Base-by-base conservation (phyloP, 2,888 invertebrate species). In the Himalopsyche anomala region DNA sequence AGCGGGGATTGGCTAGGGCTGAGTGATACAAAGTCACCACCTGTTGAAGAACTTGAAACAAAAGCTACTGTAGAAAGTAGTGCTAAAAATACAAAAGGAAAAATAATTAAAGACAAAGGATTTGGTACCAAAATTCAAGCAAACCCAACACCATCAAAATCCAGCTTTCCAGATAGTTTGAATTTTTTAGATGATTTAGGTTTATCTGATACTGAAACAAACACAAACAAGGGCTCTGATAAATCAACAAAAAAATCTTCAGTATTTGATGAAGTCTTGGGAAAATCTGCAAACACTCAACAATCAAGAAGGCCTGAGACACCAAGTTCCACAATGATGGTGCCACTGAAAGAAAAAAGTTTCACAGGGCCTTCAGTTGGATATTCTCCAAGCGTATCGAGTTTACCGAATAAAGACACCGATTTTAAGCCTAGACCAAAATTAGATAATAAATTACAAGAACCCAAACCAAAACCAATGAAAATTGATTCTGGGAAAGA, bases 251-350 rank as follows among this genome's bases (percentile, higher is more conserved):
- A 83, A 83, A 89, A 82, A 87, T 85, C 84, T 19, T 89, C 89
- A n/a, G 90, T 92, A 87, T 90, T 94, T 81, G 92, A 94, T 83
- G 94, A 94, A 90, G 94, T 94, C 88, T 91, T 95, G 85, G 94
- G 94, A 38, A 91, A 92, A 9, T 90, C 93, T 55, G 90, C 92
- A 5, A 90, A 89, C 79, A 91, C 87, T 89, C 89, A 87, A 28
- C 28, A 28, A 89, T 89, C 11, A 74, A 89, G 8, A 19, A 88
- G 15, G 89, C 91, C 86, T 51, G 89, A 90, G 85, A 83, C 28
- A 36, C 55, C 85, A 55, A 74, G 5, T 12, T 74, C 36, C 12
- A 38, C 15, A 1, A 12, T 1, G 15, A 12, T 38, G 5, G 51
- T 42, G 51, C 36, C 19, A 74, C 8, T 80, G 28, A 87, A 83